Percentiles rank a stretch among this genome's conserved stretches.
Conservation (phyloP, 2,113 vertebrate species). For the Laticauda laticaudata region DNA sequence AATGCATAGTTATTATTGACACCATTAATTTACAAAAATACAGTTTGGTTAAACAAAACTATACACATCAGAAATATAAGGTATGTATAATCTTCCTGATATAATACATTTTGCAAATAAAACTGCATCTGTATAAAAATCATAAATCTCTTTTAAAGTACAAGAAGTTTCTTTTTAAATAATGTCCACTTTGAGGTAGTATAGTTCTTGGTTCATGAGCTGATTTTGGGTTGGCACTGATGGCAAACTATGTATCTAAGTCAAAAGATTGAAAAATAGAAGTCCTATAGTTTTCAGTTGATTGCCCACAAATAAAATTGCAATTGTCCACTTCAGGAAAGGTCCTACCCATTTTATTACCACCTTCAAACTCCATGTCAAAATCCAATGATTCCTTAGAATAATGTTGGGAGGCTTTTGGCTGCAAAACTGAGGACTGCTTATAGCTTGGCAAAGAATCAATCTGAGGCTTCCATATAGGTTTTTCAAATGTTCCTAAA, state of each 20-base stretch:
- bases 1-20: slow-evolving; percentile 82
- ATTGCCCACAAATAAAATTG: slow-evolving; percentile 69
- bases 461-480: slow-evolving; percentile 80
- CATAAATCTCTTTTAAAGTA: slow-evolving; percentile 53
- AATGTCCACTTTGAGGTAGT: slow-evolving; percentile 89
- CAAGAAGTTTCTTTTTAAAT: slow-evolving; percentile 67
- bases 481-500: slow-evolving; percentile 93
- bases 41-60: slow-evolving; percentile 68
- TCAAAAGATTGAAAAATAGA: slow-evolving; percentile 66
- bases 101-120: slow-evolving; percentile 70
- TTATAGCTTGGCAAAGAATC: slow-evolving; percentile 69
- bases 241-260: slow-evolving; percentile 74
- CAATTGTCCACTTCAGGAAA: slow-evolving; percentile 66
- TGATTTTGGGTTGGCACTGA: slow-evolving; percentile 12
- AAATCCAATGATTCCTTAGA: slow-evolving; percentile 69
- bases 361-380: slow-evolving; percentile 72
- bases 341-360: slow-evolving; percentile 55
- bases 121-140: slow-evolving; percentile 78
- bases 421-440: slow-evolving; percentile 56
- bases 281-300: slow-evolving; percentile 77
- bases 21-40: slow-evolving; percentile 86
- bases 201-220: slow-evolving; percentile 65
- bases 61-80: slow-evolving; percentile 75
- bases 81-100: slow-evolving; percentile 66
- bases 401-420: slow-evolving; percentile 69